Evolutionary conservation across 2,888 invertebrate species (phyloP).

Genomic region (Agriotes lineatus): DNA sequence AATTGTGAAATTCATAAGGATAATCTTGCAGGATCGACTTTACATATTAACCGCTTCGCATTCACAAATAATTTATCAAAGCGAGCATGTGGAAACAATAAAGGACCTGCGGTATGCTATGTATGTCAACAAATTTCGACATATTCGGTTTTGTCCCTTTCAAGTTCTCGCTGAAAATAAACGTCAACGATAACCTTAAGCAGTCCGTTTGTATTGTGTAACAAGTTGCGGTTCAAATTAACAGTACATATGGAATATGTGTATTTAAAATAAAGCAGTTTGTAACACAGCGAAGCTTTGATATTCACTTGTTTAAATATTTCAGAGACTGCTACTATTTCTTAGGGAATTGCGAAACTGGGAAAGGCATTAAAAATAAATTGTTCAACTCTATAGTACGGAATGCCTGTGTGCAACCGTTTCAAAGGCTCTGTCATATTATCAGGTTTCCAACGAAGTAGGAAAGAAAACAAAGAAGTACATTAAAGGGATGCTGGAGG

Average conservation of each 20-base stretch:
- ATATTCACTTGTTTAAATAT: not conserved
- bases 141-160: too few species aligned
- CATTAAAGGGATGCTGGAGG: constrained; percentile 21
- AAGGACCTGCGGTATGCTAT: too few species aligned
- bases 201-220: too few species aligned
- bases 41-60: constrained; percentile 3
- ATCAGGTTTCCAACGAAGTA: constrained; percentile 9
- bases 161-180: too few species aligned
- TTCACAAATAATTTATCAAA: not conserved
- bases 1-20: constrained; percentile 11
- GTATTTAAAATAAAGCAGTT: too few species aligned
- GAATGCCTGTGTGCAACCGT: not conserved
- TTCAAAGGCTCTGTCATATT: constrained; percentile 20
- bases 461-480: constrained; percentile 20
- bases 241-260: not conserved
- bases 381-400: not conserved
- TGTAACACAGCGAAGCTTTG: not conserved
- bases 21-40: not conserved
- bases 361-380: constrained; percentile 1
- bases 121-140: too few species aligned
- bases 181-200: too few species aligned
- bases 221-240: too few species aligned
- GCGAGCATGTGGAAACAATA: too few species aligned
- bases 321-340: not conserved
- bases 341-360: not conserved